These are phyloP conservation scores for Notarius quadriscutis DNA, from an alignment of 2,113 vertebrate species.

Conservation along the genomic window DNA sequence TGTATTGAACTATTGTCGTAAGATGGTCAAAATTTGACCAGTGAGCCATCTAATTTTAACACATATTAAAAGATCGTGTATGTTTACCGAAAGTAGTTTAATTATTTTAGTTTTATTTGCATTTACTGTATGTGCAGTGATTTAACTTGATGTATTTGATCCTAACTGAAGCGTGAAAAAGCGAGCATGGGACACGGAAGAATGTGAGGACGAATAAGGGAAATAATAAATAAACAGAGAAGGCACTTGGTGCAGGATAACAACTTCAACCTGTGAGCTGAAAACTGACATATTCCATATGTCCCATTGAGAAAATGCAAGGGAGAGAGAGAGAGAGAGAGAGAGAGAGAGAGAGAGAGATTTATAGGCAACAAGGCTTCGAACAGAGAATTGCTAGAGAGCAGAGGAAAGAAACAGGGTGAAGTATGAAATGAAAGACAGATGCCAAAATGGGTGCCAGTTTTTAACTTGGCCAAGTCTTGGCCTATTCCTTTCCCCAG, in stretches of 20 bases:
- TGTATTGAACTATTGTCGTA: neutral
- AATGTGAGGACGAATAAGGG: neutral
- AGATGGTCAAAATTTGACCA: neutral
- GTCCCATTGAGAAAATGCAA: conserved; percentile 17
- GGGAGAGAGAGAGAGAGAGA: conserved; percentile 12
- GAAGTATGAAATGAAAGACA: conserved; percentile 27
- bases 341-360: conserved; percentile 9
- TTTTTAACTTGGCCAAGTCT: conserved; percentile 20
- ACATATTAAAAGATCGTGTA: neutral
- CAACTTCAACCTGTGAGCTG: conserved; percentile 44
- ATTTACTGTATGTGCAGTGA: neutral
- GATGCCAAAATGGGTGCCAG: conserved; percentile 20
- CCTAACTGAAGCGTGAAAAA: neutral
- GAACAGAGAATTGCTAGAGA: neutral
- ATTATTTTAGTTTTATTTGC: neutral
- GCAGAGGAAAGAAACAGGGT: conserved; percentile 18
- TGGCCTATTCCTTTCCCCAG: conserved; percentile 10
- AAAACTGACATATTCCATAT: conserved; percentile 34
- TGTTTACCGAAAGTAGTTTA: neutral
- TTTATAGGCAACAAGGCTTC: neutral
- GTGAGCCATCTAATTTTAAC: neutral
- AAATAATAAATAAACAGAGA: neutral
- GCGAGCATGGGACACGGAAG: neutral
- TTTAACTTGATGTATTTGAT: neutral
- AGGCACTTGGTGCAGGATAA: conserved; percentile 40